These are phyloP conservation scores for Geotrupes spiniger DNA, from an alignment of 2,888 invertebrate species.

Conservation along the genomic window DNA sequence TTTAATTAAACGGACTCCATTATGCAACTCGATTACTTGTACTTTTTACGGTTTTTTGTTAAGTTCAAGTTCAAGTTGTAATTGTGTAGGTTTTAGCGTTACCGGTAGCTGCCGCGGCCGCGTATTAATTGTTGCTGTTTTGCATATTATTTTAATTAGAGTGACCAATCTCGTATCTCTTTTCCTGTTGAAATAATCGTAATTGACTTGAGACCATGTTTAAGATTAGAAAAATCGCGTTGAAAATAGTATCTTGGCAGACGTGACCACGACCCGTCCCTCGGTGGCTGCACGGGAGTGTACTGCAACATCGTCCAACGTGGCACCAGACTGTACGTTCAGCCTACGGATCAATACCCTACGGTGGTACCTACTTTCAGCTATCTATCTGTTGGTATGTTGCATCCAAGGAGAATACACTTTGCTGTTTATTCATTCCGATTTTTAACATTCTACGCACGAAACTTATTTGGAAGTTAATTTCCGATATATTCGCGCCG, in stretches of 20 bases:
- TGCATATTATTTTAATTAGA: constrained; percentile 2
- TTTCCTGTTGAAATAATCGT: too few relatives aligned
- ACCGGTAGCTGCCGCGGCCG: background rate
- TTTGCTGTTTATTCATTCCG: constrained; percentile 11
- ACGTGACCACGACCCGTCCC: constrained; percentile 14
- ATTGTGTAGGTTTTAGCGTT: background rate
- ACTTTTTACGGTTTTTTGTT: constrained; percentile 1
- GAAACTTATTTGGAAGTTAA: constrained; percentile 6
- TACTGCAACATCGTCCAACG: constrained; percentile 6
- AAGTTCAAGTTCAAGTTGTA: constrained; percentile 5
- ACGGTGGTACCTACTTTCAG: constrained; percentile 15
- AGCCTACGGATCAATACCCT: constrained; percentile 20
- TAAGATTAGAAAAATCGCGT: too few relatives aligned
- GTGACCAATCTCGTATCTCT: background rate
- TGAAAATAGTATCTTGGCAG: constrained; percentile 5
- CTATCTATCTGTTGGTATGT: constrained; percentile 13
- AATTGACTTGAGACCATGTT: too few relatives aligned
- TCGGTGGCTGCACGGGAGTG: constrained; percentile 12
- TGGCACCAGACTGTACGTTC: constrained; percentile 13
- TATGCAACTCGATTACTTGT: background rate
- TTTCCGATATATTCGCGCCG: constrained; percentile 1
- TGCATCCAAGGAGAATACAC: constrained; percentile 8
- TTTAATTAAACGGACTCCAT: too few relatives aligned
- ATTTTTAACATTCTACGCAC: constrained; percentile 5
- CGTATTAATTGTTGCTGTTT: constrained; percentile 3